Evolutionary conservation across 2,113 vertebrate species (phyloP), one percentile per base, ranked within the genome.

Genomic region (Micronycteris hirsuta): DNA sequence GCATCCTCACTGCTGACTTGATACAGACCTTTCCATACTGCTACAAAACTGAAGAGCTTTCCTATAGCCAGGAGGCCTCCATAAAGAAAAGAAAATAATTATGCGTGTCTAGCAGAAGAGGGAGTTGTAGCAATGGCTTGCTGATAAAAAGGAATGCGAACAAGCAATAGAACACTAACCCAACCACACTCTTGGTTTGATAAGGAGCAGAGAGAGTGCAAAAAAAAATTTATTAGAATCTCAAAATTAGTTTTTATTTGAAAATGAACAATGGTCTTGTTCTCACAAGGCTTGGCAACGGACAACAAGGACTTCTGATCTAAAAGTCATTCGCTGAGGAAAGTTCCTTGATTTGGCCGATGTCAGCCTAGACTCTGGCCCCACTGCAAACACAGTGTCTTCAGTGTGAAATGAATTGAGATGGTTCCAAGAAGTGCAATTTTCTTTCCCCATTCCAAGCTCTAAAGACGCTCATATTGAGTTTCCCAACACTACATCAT

Each of bases 111-210:
- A 87, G 98, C 98, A 98, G 97, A 98, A 98, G 98, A 98, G 97
- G 97, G 98, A 98, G 98, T 98, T 87, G 91, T 97, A 98, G 98
- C 94, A 97, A 97, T 97, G 97, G 93, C 94, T 52, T 97, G 96
- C 89, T 0, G 1, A 24, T 95, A 97, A 89, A 97, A 97, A 97
- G 56, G 91, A 95, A 87, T 91, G 71, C 33, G 47, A 65, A 93
- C 95, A 84, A 95, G 95, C 93, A 84, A 86, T 49, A 54, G 8
- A 2, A 96, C 67, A 67, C 43, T 0, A 15, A 94, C 47, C 68
- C 33, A n/a, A 1, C 87, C 15, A 0, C 0, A 0, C 83, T 97
- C 71, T 83, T 49, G 41, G 70, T 76, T 73, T 96, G 65, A 96
- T 93, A 92, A 74, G 74, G 49, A 83, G 33, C 54, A 86, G 28